Evolutionary conservation across 1,140 invertebrate species (phyloP).

Genomic region (Neocloeon triangulifer): DNA sequence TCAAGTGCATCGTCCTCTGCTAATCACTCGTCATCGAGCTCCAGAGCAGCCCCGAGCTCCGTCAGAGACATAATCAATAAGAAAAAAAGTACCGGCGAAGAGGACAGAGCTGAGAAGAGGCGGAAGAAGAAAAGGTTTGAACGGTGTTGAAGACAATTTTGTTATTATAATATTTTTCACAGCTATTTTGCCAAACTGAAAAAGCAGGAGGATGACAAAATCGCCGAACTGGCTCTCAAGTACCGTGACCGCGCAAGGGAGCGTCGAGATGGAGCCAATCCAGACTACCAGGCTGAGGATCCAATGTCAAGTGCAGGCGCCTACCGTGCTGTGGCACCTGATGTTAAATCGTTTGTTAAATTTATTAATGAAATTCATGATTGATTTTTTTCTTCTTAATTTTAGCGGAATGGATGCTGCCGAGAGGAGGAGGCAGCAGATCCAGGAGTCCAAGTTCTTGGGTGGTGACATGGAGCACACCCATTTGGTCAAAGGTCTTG

Average conservation of each 20-base stretch:
- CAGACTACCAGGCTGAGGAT: conserved; percentile 61
- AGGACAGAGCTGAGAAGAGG: conserved; percentile 41
- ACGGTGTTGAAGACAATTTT: not conserved
- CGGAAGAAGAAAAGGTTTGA: conserved; percentile 47
- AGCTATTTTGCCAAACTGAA: conserved; percentile 84
- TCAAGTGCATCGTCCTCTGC: conserved; percentile 25
- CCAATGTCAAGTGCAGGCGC: conserved; percentile 69
- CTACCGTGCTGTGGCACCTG: conserved; percentile 86
- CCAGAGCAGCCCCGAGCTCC: conserved; percentile 10
- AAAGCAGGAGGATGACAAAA: conserved; percentile 86
- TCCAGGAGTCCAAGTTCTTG: conserved; percentile 98
- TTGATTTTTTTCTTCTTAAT: conserved; percentile 1
- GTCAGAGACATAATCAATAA: not conserved
- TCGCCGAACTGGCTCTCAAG: conserved; percentile 86
- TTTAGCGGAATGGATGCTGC: conserved; percentile 54
- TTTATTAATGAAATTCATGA: not conserved
- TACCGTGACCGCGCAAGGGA: conserved; percentile 87
- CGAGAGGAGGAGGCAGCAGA: conserved; percentile 83
- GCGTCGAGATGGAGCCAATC: conserved; percentile 65
- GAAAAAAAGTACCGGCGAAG: conserved; percentile 9
- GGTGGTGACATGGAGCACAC: conserved; percentile 99
- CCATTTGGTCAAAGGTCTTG: conserved; percentile 98
- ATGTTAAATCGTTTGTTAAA: conserved; percentile 57
- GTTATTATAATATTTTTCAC: conserved; percentile 7
- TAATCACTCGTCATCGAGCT: conserved; percentile 14